Evolutionary conservation across 53 echinoderm and acorn worm species (phyloP).

Genomic region (Paracentrotus lividus): DNA sequence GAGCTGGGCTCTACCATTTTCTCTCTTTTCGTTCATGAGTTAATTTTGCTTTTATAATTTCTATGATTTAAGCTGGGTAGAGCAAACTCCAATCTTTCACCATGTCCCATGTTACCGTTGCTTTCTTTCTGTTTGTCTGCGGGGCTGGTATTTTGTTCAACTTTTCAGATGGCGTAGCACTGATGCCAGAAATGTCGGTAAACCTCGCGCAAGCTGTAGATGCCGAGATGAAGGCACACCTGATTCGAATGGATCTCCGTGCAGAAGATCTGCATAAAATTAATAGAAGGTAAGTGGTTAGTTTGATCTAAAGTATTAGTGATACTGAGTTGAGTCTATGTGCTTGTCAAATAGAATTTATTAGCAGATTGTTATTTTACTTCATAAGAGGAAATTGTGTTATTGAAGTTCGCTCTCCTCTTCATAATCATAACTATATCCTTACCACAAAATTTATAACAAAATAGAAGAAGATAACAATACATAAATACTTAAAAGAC

Average conservation of each 20-base stretch:
- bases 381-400: too few relatives aligned
- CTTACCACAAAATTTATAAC: too few relatives aligned
- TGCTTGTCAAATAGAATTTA: too few relatives aligned
- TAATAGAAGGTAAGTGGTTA: background rate
- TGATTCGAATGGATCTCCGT: background rate
- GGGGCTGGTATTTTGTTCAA: background rate
- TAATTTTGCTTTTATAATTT: background rate
- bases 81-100: background rate
- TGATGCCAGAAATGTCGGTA: too few relatives aligned
- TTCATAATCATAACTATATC: too few relatives aligned
- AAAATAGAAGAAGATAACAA: too few relatives aligned
- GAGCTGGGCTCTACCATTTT: background rate
- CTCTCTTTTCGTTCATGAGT: background rate
- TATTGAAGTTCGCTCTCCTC: too few relatives aligned
- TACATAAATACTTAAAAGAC: too few relatives aligned
- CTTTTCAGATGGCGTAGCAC: background rate
- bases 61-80: background rate
- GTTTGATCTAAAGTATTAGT: too few relatives aligned
- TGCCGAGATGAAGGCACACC: background rate
- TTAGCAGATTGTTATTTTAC: too few relatives aligned
- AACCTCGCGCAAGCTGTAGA: conserved; percentile 30
- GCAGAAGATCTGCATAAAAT: background rate
- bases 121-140: background rate
- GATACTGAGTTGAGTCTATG: too few relatives aligned
- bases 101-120: background rate